These are phyloP conservation scores for Eucera pruinosa DNA, from an alignment of 2,888 invertebrate genomes.

Conservation along the genomic window DNA sequence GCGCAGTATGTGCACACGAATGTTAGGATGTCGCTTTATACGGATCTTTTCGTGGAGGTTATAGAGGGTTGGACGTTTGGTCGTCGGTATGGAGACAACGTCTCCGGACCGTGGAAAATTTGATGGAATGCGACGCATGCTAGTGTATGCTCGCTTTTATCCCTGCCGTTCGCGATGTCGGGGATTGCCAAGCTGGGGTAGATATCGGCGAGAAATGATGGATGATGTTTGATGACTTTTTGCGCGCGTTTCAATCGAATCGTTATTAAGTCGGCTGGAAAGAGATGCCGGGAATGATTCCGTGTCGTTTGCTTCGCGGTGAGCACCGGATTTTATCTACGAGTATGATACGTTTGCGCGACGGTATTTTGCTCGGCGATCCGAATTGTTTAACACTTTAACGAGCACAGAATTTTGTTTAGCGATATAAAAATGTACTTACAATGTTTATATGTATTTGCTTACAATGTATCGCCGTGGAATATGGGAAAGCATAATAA, in stretches of 20 bases:
- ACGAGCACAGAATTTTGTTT: too few relatives aligned
- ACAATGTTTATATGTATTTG: too few relatives aligned
- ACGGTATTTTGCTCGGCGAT: neutral
- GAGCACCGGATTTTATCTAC: slow-evolving; percentile 16
- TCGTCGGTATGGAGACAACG: neutral
- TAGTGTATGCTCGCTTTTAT: neutral
- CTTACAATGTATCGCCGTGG: too few relatives aligned
- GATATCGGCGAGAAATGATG: slow-evolving; percentile 18
- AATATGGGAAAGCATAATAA: too few relatives aligned
- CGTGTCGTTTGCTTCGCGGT: slow-evolving; percentile 12
- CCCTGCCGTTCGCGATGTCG: neutral
- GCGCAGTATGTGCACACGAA: slow-evolving; percentile 7
- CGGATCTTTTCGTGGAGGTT: slow-evolving; percentile 10
- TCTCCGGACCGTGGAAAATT: slow-evolving; percentile 28
- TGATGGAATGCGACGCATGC: slow-evolving; percentile 16
- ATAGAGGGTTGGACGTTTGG: slow-evolving; percentile 15
- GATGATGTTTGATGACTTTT: slow-evolving; percentile 30
- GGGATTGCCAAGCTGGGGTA: neutral
- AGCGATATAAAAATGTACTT: too few relatives aligned
- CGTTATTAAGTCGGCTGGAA: slow-evolving; percentile 36
- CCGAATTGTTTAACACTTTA: slow-evolving; percentile 17
- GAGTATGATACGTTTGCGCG: slow-evolving; percentile 1
- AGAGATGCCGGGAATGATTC: slow-evolving; percentile 26
- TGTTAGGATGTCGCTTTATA: neutral
- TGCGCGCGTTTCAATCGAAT: slow-evolving; percentile 1